Conservation (phyloP, 1,140 invertebrate species). For the Eulimnadia texana region DNA sequence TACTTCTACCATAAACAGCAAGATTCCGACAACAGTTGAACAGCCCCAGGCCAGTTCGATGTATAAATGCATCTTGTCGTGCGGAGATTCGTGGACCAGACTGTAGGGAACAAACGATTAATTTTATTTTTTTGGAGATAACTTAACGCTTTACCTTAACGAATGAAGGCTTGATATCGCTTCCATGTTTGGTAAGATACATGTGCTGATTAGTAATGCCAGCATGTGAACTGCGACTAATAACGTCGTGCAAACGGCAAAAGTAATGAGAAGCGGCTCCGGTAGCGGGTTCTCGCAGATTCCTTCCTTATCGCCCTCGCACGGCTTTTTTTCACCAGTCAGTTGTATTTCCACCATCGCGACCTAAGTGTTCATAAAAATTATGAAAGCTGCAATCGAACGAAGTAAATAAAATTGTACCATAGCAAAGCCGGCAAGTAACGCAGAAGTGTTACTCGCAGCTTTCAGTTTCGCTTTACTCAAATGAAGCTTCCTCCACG, state of each 20-base stretch:
- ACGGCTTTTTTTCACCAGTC: neutral
- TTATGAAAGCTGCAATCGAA: constrained; percentile 1
- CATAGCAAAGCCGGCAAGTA: constrained; percentile 94
- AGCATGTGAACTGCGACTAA: constrained; percentile 95
- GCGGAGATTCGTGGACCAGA: constrained; percentile 17
- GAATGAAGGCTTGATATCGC: constrained; percentile 70
- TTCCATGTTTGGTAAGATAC: constrained; percentile 88
- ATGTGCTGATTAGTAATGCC: constrained; percentile 97
- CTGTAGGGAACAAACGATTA: neutral
- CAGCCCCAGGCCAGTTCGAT: constrained; percentile 43
- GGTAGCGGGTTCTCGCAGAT: constrained; percentile 44
- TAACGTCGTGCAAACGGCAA: constrained; percentile 87
- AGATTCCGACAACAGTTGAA: constrained; percentile 41
- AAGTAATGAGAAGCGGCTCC: constrained; percentile 68
- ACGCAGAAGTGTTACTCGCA: constrained; percentile 87
- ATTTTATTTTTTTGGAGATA: neutral
- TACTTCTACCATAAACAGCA: constrained; percentile 41
- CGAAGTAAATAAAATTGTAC: constrained; percentile 36
- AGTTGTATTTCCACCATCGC: constrained; percentile 7
- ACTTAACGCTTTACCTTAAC: neutral
- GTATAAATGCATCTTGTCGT: constrained; percentile 26
- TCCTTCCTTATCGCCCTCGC: constrained; percentile 5
- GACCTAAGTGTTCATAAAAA: constrained; percentile 7
- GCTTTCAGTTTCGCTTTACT: constrained; percentile 92
- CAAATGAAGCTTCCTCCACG: constrained; percentile 80